phyloP scores from a whole-genome alignment of 2,113 vertebrate genomes.

The Chloropsis cyanopogon region DNA sequence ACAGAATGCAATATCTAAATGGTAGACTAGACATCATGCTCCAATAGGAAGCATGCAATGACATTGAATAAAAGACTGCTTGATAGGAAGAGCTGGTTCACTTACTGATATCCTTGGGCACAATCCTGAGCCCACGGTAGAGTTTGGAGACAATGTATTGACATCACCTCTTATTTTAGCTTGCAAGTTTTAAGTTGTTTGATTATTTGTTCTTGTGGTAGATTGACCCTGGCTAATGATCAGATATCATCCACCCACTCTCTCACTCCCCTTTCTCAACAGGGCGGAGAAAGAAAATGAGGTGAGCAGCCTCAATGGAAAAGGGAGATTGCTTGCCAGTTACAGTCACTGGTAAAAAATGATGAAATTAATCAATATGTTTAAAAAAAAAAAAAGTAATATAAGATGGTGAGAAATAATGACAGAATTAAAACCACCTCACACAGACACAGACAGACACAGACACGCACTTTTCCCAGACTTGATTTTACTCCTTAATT shows the following conservation, averaged over 20 bases:
- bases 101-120: not conserved
- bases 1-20: not conserved
- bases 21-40: not conserved
- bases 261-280: not conserved
- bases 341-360: not conserved
- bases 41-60: not conserved
- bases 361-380: not conserved
- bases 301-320: not conserved
- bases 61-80: not conserved
- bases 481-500: not conserved
- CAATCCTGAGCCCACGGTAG: not conserved
- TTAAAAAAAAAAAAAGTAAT: no score
- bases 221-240: not conserved
- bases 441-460: not conserved
- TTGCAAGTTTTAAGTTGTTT: not conserved
- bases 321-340: not conserved
- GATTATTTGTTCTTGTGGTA: not conserved
- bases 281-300: not conserved
- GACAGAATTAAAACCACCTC: not conserved
- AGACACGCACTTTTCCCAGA: not conserved
- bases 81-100: not conserved
- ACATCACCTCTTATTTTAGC: not conserved
- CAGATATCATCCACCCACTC: not conserved
- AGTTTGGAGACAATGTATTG: not conserved
- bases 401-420: not conserved